Percentiles rank a stretch among this genome's conserved stretches.
Conservation (phyloP, 2,113 vertebrate genomes). For the Athene noctua region DNA sequence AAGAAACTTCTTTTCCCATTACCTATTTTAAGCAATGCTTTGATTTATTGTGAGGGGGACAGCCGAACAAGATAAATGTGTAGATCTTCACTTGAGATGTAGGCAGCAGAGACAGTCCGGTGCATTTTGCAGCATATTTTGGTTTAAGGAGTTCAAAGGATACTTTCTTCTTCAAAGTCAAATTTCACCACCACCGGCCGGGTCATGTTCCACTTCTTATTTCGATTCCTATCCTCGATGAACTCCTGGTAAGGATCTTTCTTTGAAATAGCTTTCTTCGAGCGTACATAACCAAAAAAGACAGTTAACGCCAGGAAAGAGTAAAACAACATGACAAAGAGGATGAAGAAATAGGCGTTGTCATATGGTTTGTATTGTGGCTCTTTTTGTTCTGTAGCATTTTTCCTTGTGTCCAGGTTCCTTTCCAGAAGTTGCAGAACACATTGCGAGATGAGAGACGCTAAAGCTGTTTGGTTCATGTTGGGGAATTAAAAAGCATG, state of each 20-base stretch:
- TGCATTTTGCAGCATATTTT: conserved; percentile 28
- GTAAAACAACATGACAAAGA: conserved; percentile 92
- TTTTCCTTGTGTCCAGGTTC: conserved; percentile 66
- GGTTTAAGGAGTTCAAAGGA: conserved; percentile 75
- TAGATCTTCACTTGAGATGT: conserved; percentile 7
- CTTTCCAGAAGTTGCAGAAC: conserved; percentile 81
- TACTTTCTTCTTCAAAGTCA: conserved; percentile 88
- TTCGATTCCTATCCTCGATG: conserved; percentile 66
- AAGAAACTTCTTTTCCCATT: background rate
- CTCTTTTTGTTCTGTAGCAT: conserved; percentile 68
- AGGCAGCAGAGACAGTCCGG: conserved; percentile 3
- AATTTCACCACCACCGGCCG: conserved; percentile 73
- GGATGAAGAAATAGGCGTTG: conserved; percentile 89
- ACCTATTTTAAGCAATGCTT: conserved; percentile 41
- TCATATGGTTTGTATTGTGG: conserved; percentile 83
- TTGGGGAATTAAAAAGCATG: conserved; percentile 1
- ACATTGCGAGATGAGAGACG: conserved; percentile 75
- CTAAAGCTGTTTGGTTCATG: conserved; percentile 78
- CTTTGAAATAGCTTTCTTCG: conserved; percentile 79
- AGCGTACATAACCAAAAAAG: conserved; percentile 83
- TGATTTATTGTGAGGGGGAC: background rate
- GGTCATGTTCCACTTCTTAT: conserved; percentile 76
- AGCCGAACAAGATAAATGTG: background rate
- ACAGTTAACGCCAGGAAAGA: conserved; percentile 86
- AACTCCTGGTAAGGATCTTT: conserved; percentile 85